A percentile compares a stretch with the other conserved stretches of the same genome.
phyloP scores from a whole-genome alignment of 2,797 vertebrate species.

The Cygnus olor region DNA sequence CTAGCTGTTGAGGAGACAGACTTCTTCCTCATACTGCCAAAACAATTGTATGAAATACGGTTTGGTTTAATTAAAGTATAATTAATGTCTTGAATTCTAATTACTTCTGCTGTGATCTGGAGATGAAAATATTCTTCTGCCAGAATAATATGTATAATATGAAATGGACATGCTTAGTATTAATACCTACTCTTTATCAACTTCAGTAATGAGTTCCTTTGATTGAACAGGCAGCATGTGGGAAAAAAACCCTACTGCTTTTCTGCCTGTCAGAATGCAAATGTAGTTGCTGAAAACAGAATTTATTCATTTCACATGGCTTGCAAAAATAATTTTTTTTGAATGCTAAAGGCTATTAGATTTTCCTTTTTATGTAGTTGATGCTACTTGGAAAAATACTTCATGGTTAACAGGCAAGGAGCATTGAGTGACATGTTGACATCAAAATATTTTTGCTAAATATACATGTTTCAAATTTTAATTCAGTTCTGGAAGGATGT shows the following conservation, averaged over 20 bases:
- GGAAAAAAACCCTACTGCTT: neutral
- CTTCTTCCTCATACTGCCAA: slow-evolving; percentile 28
- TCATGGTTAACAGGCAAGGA: neutral
- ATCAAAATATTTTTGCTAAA: slow-evolving; percentile 23
- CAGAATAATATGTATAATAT: slow-evolving; percentile 14
- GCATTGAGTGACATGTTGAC: slow-evolving; percentile 10
- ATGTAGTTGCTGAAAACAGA: neutral
- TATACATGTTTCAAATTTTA: neutral
- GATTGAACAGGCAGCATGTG: slow-evolving; percentile 21
- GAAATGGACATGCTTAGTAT: slow-evolving; percentile 19
- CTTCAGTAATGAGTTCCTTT: slow-evolving; percentile 44
- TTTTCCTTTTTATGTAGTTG: slow-evolving; percentile 10
- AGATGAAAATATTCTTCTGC: slow-evolving; percentile 54
- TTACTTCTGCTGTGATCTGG: slow-evolving; percentile 44
- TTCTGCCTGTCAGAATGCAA: neutral
- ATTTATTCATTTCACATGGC: neutral
- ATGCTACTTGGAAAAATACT: neutral
- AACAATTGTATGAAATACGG: slow-evolving; percentile 45
- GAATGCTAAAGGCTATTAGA: neutral
- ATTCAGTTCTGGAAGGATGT: neutral
- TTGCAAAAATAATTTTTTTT: neutral
- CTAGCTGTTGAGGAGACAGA: slow-evolving; percentile 8
- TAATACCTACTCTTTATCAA: slow-evolving; percentile 28
- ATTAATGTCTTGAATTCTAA: slow-evolving; percentile 58
- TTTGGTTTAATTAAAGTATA: slow-evolving; percentile 51